phyloP scores from a whole-genome alignment of 2,888 invertebrate species.

The Belgica antarctica region DNA sequence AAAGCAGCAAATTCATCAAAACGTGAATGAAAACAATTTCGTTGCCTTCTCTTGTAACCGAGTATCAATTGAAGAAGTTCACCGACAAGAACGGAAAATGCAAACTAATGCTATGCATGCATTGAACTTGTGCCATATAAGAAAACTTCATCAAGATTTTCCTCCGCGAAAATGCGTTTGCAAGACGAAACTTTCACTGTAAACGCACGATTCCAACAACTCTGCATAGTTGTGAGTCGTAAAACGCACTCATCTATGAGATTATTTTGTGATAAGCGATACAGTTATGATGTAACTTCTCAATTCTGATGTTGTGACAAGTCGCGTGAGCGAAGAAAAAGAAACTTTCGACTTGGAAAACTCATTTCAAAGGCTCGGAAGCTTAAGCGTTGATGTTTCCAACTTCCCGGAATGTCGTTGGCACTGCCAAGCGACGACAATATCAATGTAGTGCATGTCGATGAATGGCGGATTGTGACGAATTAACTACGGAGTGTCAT shows the following conservation, averaged over 20 bases:
- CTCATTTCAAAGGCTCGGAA: no score
- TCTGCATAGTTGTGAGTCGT: not conserved
- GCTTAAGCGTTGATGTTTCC: no score
- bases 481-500: no score
- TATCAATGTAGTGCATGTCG: no score
- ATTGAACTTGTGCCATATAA: constrained; percentile 11
- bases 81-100: not conserved
- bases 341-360: no score
- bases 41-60: not conserved
- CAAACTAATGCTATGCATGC: not conserved
- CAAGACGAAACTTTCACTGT: not conserved
- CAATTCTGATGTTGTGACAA: no score
- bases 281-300: not conserved
- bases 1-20: constrained; percentile 38
- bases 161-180: not conserved
- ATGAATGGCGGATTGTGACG: no score
- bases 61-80: not conserved
- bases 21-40: not conserved
- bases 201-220: not conserved
- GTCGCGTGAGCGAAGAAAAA: no score
- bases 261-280: not conserved
- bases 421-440: no score
- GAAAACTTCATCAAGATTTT: not conserved
- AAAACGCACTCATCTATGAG: not conserved
- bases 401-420: no score